These are phyloP conservation scores for Platycercus adscitus DNA, from an alignment of 2,113 vertebrate genomes.

Conservation along the genomic window DNA sequence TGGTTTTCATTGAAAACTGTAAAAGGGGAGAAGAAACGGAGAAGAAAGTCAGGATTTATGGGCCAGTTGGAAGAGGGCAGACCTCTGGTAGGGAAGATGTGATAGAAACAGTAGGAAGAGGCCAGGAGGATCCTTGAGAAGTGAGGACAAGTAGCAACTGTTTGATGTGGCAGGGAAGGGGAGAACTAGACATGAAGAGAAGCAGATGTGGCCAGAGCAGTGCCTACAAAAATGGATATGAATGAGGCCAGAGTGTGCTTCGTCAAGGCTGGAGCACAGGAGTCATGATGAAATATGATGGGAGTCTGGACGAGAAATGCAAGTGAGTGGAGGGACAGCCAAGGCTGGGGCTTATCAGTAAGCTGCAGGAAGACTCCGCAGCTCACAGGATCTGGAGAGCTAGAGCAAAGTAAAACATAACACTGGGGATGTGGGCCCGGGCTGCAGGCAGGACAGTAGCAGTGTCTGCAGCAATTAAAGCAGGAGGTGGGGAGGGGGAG, in stretches of 20 bases:
- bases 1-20: background rate
- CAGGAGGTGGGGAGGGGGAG: slow-evolving; percentile 15
- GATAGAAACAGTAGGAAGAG: background rate
- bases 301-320: background rate
- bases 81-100: background rate
- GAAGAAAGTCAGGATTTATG: background rate
- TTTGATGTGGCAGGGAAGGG: background rate
- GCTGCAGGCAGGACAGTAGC: background rate
- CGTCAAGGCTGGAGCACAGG: background rate
- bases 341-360: background rate
- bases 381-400: background rate
- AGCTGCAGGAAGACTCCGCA: background rate
- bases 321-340: background rate
- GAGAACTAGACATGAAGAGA: background rate
- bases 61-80: background rate
- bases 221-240: background rate
- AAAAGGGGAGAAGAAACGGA: background rate
- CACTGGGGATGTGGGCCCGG: background rate
- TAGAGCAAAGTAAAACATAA: background rate
- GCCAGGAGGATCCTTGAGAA: background rate
- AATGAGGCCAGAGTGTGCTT: background rate
- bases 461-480: slow-evolving; percentile 6
- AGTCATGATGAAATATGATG: background rate
- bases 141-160: background rate
- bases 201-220: background rate